phyloP scores from a whole-genome alignment of 2,888 invertebrate genomes.

The Pterostichus niger region DNA sequence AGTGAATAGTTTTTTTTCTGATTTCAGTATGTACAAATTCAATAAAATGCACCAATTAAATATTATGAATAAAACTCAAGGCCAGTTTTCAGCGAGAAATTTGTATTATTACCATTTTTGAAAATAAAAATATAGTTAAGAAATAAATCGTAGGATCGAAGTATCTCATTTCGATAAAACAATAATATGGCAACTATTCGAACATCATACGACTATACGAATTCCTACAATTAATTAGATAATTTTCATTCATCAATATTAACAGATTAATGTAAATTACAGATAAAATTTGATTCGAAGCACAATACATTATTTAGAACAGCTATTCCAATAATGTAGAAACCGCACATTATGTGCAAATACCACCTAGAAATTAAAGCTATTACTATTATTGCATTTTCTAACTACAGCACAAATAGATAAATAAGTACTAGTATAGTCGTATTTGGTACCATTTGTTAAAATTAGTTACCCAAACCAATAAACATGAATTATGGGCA shows the following conservation, averaged over 20 bases:
- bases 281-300: background rate
- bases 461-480: conserved; percentile 2
- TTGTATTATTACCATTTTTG: no score
- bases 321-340: no score
- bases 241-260: background rate
- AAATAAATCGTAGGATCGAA: no score
- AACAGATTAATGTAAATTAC: no score
- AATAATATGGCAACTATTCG: no score
- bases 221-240: conserved; percentile 20
- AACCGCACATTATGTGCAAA: background rate
- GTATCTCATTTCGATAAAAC: no score
- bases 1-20: no score
- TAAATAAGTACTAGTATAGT: background rate
- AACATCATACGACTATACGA: background rate
- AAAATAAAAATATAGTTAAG: no score
- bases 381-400: conserved; percentile 23
- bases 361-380: conserved; percentile 12
- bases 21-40: no score
- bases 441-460: background rate
- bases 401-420: background rate
- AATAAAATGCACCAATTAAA: no score
- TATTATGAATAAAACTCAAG: no score
- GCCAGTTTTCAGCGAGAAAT: no score
- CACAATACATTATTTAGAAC: background rate
- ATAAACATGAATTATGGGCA: conserved; percentile 31